These are phyloP conservation scores for Cyprinodon variegatus DNA, from an alignment of 2,113 vertebrate genomes.

Conservation along the genomic window DNA sequence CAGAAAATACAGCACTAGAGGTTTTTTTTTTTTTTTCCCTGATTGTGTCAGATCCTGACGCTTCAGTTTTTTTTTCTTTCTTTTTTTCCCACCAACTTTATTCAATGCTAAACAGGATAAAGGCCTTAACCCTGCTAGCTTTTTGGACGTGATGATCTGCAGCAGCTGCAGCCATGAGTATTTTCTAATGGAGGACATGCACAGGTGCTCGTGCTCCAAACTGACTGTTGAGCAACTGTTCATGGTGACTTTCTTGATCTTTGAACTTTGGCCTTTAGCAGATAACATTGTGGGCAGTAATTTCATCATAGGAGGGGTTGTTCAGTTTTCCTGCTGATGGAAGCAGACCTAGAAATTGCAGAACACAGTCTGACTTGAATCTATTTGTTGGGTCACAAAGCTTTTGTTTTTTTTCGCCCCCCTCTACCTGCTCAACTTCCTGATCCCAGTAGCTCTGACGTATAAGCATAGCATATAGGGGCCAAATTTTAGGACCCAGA, in stretches of 20 bases:
- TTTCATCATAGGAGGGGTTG: conserved; percentile 1
- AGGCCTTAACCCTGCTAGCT: background rate
- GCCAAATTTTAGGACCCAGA: conserved; percentile 28
- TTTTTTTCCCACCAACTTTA: background rate
- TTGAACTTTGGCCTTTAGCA: conserved; percentile 55
- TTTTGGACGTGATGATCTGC: background rate
- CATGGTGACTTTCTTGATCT: conserved; percentile 34
- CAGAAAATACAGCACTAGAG: background rate
- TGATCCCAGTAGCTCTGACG: background rate
- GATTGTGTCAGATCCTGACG: background rate
- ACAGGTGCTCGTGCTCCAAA: background rate
- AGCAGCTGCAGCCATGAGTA: conserved; percentile 2
- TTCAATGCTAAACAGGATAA: background rate
- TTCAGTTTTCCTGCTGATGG: conserved; percentile 12
- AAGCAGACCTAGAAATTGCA: background rate
- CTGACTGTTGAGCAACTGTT: background rate
- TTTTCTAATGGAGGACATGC: background rate
- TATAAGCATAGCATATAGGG: conserved; percentile 15
- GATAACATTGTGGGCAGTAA: conserved; percentile 37
- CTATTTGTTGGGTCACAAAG: background rate
- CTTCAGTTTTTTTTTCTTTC: background rate
- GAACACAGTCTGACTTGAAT: conserved; percentile 14
- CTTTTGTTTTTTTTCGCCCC: background rate
- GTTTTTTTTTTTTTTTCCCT: background rate
- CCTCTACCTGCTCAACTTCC: background rate